These are phyloP conservation scores for Caenorhabditis imperialis DNA, from an alignment of 2,888 invertebrate species.

Conservation along the genomic window DNA sequence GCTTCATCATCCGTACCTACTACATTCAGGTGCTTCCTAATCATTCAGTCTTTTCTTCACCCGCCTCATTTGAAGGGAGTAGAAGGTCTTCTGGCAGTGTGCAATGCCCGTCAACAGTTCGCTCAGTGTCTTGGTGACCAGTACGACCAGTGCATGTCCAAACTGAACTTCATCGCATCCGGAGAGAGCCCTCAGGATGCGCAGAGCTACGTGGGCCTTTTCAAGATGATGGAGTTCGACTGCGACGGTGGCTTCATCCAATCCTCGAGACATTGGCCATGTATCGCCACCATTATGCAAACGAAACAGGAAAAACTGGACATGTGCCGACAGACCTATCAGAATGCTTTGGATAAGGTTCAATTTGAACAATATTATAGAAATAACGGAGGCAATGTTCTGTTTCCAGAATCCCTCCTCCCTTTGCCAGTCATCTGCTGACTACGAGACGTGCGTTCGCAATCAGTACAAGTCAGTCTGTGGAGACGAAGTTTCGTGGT, in stretches of 20 bases:
- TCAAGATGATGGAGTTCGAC: conserved; percentile 57
- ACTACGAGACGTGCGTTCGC: conserved; percentile 31
- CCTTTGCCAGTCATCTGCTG: conserved; percentile 17
- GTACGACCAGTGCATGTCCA: conserved; percentile 56
- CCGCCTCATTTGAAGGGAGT: conserved; percentile 33
- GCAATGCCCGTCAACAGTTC: conserved; percentile 56
- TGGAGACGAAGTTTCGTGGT: conserved; percentile 53
- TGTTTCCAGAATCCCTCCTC: conserved; percentile 16
- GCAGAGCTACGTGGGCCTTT: conserved; percentile 36
- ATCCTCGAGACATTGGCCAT: conserved; percentile 23
- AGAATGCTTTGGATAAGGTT: conserved; percentile 1
- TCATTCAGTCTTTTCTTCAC: background rate
- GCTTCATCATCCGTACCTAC: conserved; percentile 20
- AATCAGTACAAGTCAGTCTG: conserved; percentile 13
- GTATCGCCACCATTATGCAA: conserved; percentile 17
- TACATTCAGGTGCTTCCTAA: conserved; percentile 24
- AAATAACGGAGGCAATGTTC: no score
- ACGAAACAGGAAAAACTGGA: conserved; percentile 9
- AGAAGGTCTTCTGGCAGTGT: conserved; percentile 49
- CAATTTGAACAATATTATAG: background rate
- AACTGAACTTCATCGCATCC: conserved; percentile 39
- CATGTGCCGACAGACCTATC: conserved; percentile 15
- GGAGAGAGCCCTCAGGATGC: conserved; percentile 48
- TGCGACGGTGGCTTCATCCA: conserved; percentile 60
- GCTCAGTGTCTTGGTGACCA: conserved; percentile 51